Evolutionary conservation across 2,113 vertebrate genomes (phyloP).

Genomic region (Alexandromys fortis): DNA sequence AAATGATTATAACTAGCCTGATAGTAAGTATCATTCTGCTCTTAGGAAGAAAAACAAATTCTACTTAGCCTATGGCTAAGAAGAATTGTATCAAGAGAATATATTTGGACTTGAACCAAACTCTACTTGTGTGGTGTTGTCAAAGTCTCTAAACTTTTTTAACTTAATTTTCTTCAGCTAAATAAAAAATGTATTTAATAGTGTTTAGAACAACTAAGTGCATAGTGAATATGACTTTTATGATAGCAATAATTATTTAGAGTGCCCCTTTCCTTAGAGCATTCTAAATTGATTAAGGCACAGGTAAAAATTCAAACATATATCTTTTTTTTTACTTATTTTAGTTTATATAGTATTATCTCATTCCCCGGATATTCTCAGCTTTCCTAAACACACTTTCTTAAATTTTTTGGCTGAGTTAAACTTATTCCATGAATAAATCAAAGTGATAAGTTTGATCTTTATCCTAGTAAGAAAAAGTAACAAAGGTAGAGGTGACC

Average conservation of each 20-base stretch:
- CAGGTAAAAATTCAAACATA: not conserved
- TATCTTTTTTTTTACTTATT: not conserved
- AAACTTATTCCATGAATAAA: not conserved
- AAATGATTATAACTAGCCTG: not conserved
- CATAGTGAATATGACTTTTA: not conserved
- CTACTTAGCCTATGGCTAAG: not conserved
- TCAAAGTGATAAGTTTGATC: not conserved
- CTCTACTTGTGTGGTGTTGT: not conserved
- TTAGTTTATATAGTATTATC: not conserved
- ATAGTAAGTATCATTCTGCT: not conserved
- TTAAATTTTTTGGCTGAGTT: not conserved
- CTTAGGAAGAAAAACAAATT: not conserved
- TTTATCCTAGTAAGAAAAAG: not conserved
- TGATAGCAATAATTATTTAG: not conserved
- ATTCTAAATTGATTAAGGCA: not conserved
- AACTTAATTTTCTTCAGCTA: slow-evolving; percentile 8
- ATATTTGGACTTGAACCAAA: not conserved
- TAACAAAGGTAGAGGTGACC: not conserved
- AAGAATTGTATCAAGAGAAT: not conserved
- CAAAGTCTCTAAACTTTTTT: not conserved
- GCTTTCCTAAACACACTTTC: not conserved
- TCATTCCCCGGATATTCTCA: not conserved
- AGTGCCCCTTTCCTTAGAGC: not conserved
- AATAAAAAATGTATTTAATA: not conserved
- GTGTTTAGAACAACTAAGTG: not conserved